Conservation (phyloP, 1,140 invertebrate genomes). For the Pogonognathellus flavescens region DNA sequence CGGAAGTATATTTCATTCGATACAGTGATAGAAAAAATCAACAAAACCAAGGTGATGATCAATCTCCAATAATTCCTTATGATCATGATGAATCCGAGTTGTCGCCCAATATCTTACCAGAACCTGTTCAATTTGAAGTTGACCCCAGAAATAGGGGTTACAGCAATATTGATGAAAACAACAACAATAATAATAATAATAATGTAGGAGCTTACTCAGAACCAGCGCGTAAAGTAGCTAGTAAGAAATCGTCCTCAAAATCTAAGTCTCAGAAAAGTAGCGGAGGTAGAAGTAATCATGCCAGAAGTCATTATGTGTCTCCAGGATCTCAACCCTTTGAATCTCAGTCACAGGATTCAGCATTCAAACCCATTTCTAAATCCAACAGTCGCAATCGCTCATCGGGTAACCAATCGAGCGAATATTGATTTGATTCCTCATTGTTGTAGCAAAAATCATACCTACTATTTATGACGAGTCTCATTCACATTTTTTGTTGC, state of each 20-base stretch:
- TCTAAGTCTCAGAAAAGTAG: neutral
- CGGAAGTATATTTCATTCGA: constrained; percentile 88
- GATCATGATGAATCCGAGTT: neutral
- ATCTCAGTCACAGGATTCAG: neutral
- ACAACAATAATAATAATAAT: constrained; percentile 3
- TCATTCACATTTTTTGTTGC: too few relatives aligned
- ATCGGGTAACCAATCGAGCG: neutral
- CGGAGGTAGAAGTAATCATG: constrained; percentile 29
- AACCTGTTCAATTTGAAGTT: neutral
- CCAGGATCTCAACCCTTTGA: constrained; percentile 55
- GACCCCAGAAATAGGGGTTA: neutral
- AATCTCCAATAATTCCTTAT: neutral
- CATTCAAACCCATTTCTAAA: neutral
- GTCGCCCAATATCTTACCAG: neutral
- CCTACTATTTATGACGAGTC: too few relatives aligned
- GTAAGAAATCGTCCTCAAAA: neutral
- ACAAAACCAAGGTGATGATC: neutral
- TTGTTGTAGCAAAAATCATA: too few relatives aligned
- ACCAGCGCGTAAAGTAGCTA: neutral
- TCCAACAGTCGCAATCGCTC: neutral
- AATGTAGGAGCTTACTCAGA: constrained; percentile 14
- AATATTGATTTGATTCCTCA: constrained; percentile 2
- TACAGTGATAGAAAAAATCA: constrained; percentile 74
- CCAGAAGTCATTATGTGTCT: constrained; percentile 51
- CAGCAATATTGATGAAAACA: neutral